Conservation (phyloP, 2,888 invertebrate genomes). For the Polymixis flavicincta region DNA sequence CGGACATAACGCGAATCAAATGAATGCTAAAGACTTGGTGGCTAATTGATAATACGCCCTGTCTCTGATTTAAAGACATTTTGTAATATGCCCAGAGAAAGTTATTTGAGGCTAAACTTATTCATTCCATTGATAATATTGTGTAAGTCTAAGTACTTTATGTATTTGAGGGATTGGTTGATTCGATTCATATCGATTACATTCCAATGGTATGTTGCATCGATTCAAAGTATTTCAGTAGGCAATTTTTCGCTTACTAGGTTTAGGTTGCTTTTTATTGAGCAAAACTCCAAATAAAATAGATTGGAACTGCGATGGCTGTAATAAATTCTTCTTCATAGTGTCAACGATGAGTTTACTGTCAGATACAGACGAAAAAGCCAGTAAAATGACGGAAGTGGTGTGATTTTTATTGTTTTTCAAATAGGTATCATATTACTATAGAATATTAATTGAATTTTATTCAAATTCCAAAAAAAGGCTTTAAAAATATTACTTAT, state of each 20-base stretch:
- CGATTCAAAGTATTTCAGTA: not conserved
- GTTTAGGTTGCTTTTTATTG: not conserved
- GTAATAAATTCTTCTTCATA: not conserved
- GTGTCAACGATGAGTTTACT: not conserved
- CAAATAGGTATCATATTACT: conserved; percentile 5
- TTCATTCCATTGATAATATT: conserved; percentile 52
- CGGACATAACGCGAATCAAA: conserved; percentile 73
- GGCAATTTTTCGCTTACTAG: not conserved
- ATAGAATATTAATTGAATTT: conserved; percentile 25
- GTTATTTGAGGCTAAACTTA: conserved; percentile 49
- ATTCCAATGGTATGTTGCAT: not conserved
- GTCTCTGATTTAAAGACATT: conserved; percentile 70
- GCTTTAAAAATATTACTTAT: conserved; percentile 19
- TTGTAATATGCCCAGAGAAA: conserved; percentile 67
- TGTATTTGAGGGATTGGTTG: conserved; percentile 24
- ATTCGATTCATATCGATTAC: conserved; percentile 19
- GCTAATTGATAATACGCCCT: conserved; percentile 79
- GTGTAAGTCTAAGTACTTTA: conserved; percentile 39
- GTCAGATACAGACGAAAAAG: not conserved
- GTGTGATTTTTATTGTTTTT: conserved; percentile 31
- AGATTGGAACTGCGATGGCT: not conserved
- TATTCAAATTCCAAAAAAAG: conserved; percentile 23
- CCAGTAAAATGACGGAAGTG: not conserved
- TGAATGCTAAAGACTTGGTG: conserved; percentile 73
- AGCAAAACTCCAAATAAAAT: not conserved